Conservation (phyloP, 1,140 invertebrate species). For the Nautilus pompilius region DNA sequence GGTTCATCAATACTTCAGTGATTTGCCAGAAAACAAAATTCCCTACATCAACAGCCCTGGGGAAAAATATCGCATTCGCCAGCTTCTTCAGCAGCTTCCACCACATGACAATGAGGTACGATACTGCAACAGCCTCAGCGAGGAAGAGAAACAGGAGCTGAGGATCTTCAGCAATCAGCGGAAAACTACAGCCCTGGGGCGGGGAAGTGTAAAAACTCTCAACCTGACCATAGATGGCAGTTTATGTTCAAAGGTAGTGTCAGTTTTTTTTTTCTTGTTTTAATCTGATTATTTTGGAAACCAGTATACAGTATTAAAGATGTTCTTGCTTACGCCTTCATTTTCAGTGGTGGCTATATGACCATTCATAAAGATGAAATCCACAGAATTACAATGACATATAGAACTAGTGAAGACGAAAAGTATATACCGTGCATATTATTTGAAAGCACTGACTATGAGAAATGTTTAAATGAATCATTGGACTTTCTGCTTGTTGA, state of each 20-base stretch:
- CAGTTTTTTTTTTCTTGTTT: too few relatives aligned
- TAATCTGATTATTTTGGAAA: too few relatives aligned
- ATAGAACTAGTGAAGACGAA: too few relatives aligned
- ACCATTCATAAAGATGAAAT: too few relatives aligned
- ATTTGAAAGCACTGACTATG: too few relatives aligned
- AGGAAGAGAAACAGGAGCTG: constrained; percentile 86
- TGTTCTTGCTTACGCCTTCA: too few relatives aligned
- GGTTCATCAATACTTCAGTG: constrained; percentile 96
- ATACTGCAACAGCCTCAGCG: constrained; percentile 88
- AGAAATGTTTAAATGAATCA: too few relatives aligned
- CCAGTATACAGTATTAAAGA: too few relatives aligned
- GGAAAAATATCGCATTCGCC: constrained; percentile 89
- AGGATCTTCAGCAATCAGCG: constrained; percentile 87
- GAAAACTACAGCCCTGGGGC: constrained; percentile 87
- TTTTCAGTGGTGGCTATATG: too few relatives aligned
- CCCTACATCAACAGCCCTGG: constrained; percentile 95
- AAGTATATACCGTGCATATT: too few relatives aligned
- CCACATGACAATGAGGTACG: constrained; percentile 90
- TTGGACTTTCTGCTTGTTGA: too few relatives aligned
- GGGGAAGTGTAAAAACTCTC: constrained; percentile 80
- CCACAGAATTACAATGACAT: too few relatives aligned
- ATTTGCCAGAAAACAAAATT: constrained; percentile 92
- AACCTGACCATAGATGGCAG: constrained; percentile 63
- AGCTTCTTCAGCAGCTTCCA: constrained; percentile 91
- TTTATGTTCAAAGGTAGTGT: constrained; percentile 76